These are phyloP conservation scores for Amphipoea oculea DNA, from an alignment of 2,888 invertebrate species.

Conservation along the genomic window DNA sequence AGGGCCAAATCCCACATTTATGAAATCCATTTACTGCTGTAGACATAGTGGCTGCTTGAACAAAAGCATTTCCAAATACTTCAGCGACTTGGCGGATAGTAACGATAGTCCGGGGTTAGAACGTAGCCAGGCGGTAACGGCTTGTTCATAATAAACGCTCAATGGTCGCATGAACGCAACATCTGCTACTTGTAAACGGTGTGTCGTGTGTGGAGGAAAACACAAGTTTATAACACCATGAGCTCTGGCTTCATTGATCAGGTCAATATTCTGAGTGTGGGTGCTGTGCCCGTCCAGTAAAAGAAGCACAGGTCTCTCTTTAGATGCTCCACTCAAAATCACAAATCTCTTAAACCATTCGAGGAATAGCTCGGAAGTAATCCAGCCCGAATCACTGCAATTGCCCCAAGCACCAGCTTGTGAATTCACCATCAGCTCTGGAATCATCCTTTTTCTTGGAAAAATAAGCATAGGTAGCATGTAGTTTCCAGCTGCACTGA, in stretches of 20 bases:
- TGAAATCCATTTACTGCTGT: constrained; percentile 10
- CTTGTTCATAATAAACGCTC: constrained; percentile 37
- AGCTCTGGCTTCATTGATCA: constrained; percentile 48
- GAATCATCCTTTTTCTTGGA: constrained; percentile 14
- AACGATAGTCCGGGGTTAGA: constrained; percentile 38
- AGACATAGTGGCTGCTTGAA: constrained; percentile 33
- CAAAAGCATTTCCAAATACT: constrained; percentile 37
- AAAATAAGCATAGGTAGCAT: constrained; percentile 55
- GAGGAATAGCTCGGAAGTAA: constrained; percentile 17
- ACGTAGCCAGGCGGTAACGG: constrained; percentile 36
- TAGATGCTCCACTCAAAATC: constrained; percentile 20
- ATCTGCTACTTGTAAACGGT: constrained; percentile 40
- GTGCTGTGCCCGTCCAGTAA: constrained; percentile 55
- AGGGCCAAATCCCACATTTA: constrained; percentile 9
- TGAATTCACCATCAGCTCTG: constrained; percentile 10
- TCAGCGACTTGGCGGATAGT: constrained; percentile 37
- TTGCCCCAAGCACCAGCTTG: constrained; percentile 28
- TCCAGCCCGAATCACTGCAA: constrained; percentile 26
- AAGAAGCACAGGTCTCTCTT: constrained; percentile 38
- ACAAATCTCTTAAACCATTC: constrained; percentile 29
- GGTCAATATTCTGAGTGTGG: constrained; percentile 55
- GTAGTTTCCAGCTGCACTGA: constrained; percentile 48
- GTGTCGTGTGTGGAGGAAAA: constrained; percentile 54
- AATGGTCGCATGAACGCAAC: constrained; percentile 43
- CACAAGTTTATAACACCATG: constrained; percentile 50